Evolutionary conservation across 1,140 invertebrate genomes (phyloP), one percentile per base, ranked within the genome.

Genomic region (Drosophila auraria): DNA sequence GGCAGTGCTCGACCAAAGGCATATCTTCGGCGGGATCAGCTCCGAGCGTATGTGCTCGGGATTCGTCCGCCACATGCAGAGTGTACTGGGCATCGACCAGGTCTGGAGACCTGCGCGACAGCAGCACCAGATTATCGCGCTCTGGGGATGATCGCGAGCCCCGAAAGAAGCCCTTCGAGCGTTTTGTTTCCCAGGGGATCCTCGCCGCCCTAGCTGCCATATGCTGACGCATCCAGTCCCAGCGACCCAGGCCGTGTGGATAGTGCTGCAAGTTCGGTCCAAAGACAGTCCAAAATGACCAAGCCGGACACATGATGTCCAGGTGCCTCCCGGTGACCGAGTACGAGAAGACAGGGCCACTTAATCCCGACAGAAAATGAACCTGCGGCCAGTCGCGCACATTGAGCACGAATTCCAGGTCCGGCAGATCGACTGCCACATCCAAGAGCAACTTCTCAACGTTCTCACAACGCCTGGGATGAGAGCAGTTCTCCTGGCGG

Each of bases 301-400:
- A 99, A 0, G 98, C 97, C 54, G 98, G 98, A 94, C 99, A 99
- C 95, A 97, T 97, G 66, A 99, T 98, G 92, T 99, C 98, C 93
- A 95, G 95, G 93, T 98, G 97, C 25, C 97, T 95, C 49, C 93
- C 87, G 20, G 96, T 97, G 95, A 98, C 99, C 93, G 98, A 99
- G 90, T 99, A 99, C 14, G 98, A 99, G 92, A 99, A 97, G 38
- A 99, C 94, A 36, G 98, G 98, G 38, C 96, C 87, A 36, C 47
- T 36, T 17, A 63, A 7, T 12, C 66, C 70, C 7, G 66, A 70
- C 9, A 70, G 59, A 20, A 54, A 58, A 1, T 64, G 83, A 25
- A 95, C 94, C 94, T 99, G 97, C n/a, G 98, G 98, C 96, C 97
- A 99, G 93, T 99, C 98, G 72, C 97, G 94, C 0, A 96, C 97